A percentile compares a stretch with the other conserved stretches of the same genome.
Conservation (phyloP, 2,113 vertebrate genomes). For the Myrmecophaga tridactyla region DNA sequence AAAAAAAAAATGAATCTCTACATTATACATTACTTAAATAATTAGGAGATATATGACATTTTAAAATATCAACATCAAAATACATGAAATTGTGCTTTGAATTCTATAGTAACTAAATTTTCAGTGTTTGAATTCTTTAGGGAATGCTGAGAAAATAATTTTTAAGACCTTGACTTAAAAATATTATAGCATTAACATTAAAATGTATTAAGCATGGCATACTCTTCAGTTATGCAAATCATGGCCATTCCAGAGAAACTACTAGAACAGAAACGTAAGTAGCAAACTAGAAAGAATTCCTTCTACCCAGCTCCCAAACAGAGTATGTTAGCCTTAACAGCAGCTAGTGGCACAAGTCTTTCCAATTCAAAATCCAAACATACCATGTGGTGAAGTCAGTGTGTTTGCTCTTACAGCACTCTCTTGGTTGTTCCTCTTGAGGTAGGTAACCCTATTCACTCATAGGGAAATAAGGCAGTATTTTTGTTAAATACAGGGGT, state of each 20-base stretch:
- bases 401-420: neutral
- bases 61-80: constrained; percentile 42
- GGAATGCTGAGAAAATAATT: neutral
- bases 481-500: neutral
- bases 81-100: constrained; percentile 21
- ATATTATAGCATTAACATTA: neutral
- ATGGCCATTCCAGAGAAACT: neutral
- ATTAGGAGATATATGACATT: neutral
- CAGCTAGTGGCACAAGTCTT: neutral
- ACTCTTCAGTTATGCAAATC: neutral
- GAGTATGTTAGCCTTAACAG: neutral
- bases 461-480: neutral
- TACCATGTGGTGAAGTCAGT: neutral
- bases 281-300: neutral
- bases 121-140: constrained; percentile 26
- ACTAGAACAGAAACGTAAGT: neutral
- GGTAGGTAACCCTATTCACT: neutral
- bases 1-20: constrained; percentile 30
- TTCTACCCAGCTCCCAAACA: neutral
- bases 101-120: constrained; percentile 53
- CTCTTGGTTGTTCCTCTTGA: neutral
- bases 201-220: neutral
- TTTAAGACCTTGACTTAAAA: neutral
- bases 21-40: neutral
- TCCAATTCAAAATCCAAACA: neutral